phyloP scores from a whole-genome alignment of 2,113 vertebrate genomes.

The Meriones unguiculatus region DNA sequence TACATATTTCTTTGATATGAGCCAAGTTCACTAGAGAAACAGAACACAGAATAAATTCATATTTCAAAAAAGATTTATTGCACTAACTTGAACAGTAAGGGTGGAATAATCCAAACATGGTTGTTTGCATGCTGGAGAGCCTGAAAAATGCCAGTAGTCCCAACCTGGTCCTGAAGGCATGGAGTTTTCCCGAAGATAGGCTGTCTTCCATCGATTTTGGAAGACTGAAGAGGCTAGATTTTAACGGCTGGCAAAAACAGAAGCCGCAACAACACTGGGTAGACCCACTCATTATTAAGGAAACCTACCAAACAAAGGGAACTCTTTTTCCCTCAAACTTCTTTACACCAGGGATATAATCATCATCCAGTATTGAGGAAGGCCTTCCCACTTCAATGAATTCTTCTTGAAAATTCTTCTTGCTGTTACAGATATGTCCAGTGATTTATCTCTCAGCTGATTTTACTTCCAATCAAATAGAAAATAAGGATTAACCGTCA shows the following conservation, averaged over 20 bases:
- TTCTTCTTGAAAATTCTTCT: not conserved
- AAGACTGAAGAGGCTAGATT: not conserved
- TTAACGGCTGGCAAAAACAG: not conserved
- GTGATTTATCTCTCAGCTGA: not conserved
- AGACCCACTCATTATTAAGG: not conserved
- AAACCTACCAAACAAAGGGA: not conserved
- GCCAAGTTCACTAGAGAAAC: not conserved
- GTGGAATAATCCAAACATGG: no score
- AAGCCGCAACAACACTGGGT: not conserved
- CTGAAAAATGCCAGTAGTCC: no score
- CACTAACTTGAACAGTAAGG: not conserved
- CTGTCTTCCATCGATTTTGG: not conserved
- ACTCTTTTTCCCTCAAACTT: accelerated
- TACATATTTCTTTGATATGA: not conserved
- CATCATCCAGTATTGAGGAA: not conserved
- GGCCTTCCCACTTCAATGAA: accelerated
- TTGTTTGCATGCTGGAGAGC: no score
- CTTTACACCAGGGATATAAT: no score
- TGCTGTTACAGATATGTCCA: not conserved
- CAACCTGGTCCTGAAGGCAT: not conserved
- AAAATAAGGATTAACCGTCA: not conserved
- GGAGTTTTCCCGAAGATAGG: not conserved
- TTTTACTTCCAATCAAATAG: not conserved
- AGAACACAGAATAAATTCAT: not conserved
- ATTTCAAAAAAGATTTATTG: not conserved